Percentiles rank a stretch among this genome's conserved stretches.
Conservation (phyloP, 2,113 vertebrate species). For the Tragelaphus strepsiceros region DNA sequence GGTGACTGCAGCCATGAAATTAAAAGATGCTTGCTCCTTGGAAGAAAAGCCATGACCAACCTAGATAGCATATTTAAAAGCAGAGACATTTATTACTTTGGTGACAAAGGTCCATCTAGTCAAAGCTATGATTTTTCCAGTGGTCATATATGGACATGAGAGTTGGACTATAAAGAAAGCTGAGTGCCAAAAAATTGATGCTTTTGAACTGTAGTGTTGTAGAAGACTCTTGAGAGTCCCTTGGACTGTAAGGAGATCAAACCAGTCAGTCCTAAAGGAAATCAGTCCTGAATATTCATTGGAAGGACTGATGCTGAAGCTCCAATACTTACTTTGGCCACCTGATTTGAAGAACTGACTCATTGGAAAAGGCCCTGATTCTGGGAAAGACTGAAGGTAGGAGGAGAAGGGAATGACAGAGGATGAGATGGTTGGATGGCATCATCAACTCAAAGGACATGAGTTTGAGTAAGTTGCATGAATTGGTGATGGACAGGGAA, state of each 20-base stretch:
- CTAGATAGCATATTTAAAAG: background rate
- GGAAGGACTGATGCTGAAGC: background rate
- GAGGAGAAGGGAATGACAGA: background rate
- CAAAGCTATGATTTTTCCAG: background rate
- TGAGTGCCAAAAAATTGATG: background rate
- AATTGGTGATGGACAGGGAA: background rate
- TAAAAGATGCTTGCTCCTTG: background rate
- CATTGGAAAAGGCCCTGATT: background rate
- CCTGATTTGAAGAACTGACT: background rate
- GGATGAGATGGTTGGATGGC: background rate
- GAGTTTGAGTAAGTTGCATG: background rate
- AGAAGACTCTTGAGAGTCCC: background rate
- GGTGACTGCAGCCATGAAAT: background rate
- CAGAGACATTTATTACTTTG: too few relatives aligned
- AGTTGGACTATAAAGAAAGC: background rate
- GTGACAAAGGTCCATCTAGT: background rate
- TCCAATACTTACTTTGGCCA: background rate
- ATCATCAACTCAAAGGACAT: background rate
- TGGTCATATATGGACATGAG: background rate
- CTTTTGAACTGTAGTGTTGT: background rate
- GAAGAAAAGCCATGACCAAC: background rate
- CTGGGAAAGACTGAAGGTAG: background rate
- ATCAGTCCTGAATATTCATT: background rate
- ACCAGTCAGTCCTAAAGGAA: background rate
- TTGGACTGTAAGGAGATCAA: background rate